phyloP scores from a whole-genome alignment of 2,888 invertebrate genomes.

The Epirrhoe tristata region DNA sequence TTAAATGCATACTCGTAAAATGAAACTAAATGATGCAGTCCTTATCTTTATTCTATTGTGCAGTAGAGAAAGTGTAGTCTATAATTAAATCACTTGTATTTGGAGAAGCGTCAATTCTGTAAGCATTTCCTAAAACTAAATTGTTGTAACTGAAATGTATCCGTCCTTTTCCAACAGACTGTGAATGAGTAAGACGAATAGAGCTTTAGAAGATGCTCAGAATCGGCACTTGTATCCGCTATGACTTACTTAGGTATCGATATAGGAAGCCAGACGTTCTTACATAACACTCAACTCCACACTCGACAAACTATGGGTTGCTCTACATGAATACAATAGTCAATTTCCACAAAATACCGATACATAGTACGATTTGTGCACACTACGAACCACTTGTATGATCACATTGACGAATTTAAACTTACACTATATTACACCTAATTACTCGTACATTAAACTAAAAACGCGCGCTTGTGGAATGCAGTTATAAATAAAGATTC shows the following conservation, averaged over 20 bases:
- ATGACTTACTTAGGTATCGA: slow-evolving; percentile 66
- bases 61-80: slow-evolving; percentile 64
- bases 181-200: not conserved
- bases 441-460: slow-evolving; percentile 70
- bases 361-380: slow-evolving; percentile 79
- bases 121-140: slow-evolving; percentile 10
- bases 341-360: slow-evolving; percentile 47
- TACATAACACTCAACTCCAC: slow-evolving; percentile 73
- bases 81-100: slow-evolving; percentile 69
- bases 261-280: slow-evolving; percentile 76
- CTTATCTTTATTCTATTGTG: slow-evolving; percentile 60
- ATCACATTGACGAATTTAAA: slow-evolving; percentile 82
- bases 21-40: slow-evolving; percentile 53
- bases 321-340: slow-evolving; percentile 47
- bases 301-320: slow-evolving; percentile 77
- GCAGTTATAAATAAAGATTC: slow-evolving; percentile 79
- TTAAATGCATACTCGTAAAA: slow-evolving; percentile 55
- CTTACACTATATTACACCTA: slow-evolving; percentile 70
- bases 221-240: slow-evolving; percentile 55
- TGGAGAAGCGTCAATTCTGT: slow-evolving; percentile 51
- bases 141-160: not conserved
- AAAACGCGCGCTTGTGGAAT: slow-evolving; percentile 80
- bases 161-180: not conserved
- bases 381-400: slow-evolving; percentile 78
- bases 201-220: slow-evolving; percentile 12